Base-by-base conservation (phyloP, 2,113 vertebrate species). In the Xiphophorus maculatus region DNA sequence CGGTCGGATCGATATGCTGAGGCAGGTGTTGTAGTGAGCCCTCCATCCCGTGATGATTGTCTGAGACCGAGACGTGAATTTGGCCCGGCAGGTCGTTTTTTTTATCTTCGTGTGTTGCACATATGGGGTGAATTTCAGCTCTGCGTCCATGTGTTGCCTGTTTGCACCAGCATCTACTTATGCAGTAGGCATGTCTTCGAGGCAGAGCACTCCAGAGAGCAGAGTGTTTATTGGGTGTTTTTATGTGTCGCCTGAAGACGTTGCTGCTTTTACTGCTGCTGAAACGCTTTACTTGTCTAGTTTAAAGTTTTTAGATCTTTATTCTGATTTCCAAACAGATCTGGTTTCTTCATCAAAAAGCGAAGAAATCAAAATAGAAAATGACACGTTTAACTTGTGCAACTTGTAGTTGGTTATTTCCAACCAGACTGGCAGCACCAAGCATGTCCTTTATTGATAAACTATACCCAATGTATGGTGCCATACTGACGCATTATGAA, bases 161-260 rank as follows among this genome's bases (percentile, higher is more conserved):
- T 87, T 80, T 73, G 69, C 32, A 80, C 28, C 32, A 63, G n/a
- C 78, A 60, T 68, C 77, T 70, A 67, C 78, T 81, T 69, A 63
- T 68, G 62, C 13, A 40, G 58, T 27, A 33, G 42, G 72, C 27
- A 37, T 74, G 40, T 84, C 89, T 83, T 63, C 25, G 29, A 79
- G 90, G 84, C 84, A 73, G 72, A 81, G 40, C 65, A 71, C 84
- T 88, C 84, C 72, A 81, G 83, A 92, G 87, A 90, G 67, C 35
- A 73, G 62, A 76, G 70, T 81, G 73, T 90, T 91, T 88, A 87
- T 87, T 88, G 84, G 85, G 28, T 87, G 77, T 88, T 73, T 87
- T 85, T 51, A 71, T 71, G 71, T 71, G 30, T 73, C 42, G 85
- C 88, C 79, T 88, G 63, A 48, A 83, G 86, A 69, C 76, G 87